Base-by-base conservation (phyloP, 2,113 vertebrate genomes). In the Ailurus styani region DNA sequence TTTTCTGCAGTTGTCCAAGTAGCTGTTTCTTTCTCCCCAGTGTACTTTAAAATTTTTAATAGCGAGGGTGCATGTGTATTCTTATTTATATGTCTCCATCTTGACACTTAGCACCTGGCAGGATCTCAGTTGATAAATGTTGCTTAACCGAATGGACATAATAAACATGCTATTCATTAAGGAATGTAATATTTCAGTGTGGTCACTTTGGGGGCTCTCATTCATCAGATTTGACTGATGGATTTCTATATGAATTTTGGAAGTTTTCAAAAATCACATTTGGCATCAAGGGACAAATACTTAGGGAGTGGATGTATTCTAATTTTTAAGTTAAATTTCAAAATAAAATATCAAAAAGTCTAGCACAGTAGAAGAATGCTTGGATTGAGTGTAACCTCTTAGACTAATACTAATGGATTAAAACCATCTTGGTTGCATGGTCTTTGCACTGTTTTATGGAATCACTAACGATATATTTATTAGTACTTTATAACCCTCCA, bases 221-320 rank as follows among this genome's bases (percentile, higher is more conserved):
- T 55, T 94, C 87, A 78, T 85, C 25, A 86, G 54, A 92, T 4
- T 75, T 93, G 45, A 84, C 34, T 62, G 29, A 93, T 73, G 37
- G 57, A 90, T 77, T 91, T 88, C 11, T 25, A 93, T 64, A 68
- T 10, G 11, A 94, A 75, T 66, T 54, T 85, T 95, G 45, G 12
- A 93, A 87, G n/a, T 93, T 88, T 93, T 42, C 18, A 83, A 94
- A 91, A 84, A n/a, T 89, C 9, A 87, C 40, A 81, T 85, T 81
- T 37, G 85, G 17, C 60, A 0, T 93, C 40, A n/a, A 62, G 6
- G 18, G 13, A 52, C 23, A 60, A 27, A 87, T 70, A 60, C 37
- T 77, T 34, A 50, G 3, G 66, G 12, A 79, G 25, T 70, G 42
- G 78, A 78, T 47, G 1, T 0, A 84, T 6, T 54, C 4, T 87